Conservation (phyloP, 2,113 vertebrate species). For the Mirounga angustirostris region DNA sequence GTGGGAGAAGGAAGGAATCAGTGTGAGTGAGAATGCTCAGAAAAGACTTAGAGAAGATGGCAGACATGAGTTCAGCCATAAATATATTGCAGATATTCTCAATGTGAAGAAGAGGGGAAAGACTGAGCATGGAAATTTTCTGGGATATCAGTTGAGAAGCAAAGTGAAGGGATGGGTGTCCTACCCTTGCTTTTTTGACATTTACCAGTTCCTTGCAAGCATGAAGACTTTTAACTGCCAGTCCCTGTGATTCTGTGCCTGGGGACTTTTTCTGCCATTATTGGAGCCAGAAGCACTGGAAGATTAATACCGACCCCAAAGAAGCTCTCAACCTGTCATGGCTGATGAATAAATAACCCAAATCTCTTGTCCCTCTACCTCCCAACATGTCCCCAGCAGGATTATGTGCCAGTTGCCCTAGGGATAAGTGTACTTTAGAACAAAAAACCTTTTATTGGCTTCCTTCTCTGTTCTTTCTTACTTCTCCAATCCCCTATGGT, state of each 20-base stretch:
- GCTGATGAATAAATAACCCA: neutral
- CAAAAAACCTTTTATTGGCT: neutral
- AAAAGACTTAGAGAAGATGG: neutral
- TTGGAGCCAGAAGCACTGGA: neutral
- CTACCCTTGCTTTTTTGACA: neutral
- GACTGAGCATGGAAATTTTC: neutral
- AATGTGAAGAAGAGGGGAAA: neutral
- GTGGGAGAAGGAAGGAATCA: neutral
- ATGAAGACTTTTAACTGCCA: neutral
- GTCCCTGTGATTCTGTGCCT: neutral
- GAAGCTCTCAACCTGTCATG: neutral
- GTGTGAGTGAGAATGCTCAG: rapidly evolving
- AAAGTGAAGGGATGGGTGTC: neutral
- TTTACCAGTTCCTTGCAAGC: neutral
- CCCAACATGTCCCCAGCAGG: neutral
- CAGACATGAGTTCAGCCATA: too few relatives aligned
- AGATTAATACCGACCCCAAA: neutral
- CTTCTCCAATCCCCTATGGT: neutral
- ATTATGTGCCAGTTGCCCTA: neutral
- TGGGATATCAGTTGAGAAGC: neutral
- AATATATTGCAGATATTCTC: neutral
- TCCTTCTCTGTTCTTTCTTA: neutral
- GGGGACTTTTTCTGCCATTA: neutral
- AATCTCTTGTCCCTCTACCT: neutral
- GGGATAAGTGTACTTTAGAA: neutral